phyloP scores from a whole-genome alignment of 2,888 invertebrate species.

The Leptopilina drosophilae region DNA sequence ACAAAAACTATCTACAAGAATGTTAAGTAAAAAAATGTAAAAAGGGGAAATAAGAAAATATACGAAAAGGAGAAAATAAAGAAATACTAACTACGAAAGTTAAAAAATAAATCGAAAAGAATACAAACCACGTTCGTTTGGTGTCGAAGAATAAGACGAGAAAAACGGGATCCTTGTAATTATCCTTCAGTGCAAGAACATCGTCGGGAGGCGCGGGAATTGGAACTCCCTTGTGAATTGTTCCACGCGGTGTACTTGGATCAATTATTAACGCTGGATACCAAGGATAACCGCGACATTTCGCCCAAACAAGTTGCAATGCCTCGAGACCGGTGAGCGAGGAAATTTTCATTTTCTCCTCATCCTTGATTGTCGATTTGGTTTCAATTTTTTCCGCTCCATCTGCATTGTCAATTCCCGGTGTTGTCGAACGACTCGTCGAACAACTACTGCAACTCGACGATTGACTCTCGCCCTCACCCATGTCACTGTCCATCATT shows the following conservation, averaged over 20 bases:
- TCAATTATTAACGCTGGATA: conserved; percentile 97
- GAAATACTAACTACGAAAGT: not conserved
- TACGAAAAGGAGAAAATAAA: not conserved
- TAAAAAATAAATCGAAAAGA: conserved; percentile 5
- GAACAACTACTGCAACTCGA: conserved; percentile 75
- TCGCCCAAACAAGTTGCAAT: conserved; percentile 97
- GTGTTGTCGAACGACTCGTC: conserved; percentile 73
- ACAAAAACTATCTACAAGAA: not conserved
- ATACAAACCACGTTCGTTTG: conserved; percentile 89
- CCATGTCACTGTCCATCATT: conserved; percentile 73
- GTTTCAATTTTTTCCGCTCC: conserved; percentile 70
- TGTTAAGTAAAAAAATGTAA: not conserved
- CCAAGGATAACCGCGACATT: conserved; percentile 98
- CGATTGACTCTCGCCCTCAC: conserved; percentile 74
- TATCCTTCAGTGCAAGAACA: conserved; percentile 89
- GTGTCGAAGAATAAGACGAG: conserved; percentile 97
- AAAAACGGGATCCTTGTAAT: conserved; percentile 90
- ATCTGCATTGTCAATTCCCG: conserved; percentile 65
- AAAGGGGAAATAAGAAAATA: not conserved
- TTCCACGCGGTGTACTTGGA: conserved; percentile 93
- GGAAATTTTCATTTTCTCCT: conserved; percentile 72
- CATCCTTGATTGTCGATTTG: conserved; percentile 74
- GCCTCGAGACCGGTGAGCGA: conserved; percentile 82
- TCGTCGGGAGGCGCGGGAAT: conserved; percentile 96
- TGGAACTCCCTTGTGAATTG: conserved; percentile 95